Percentiles rank a stretch among this genome's conserved stretches.
phyloP scores from a whole-genome alignment of 2,888 invertebrate genomes.

The Resseliella maxima region DNA sequence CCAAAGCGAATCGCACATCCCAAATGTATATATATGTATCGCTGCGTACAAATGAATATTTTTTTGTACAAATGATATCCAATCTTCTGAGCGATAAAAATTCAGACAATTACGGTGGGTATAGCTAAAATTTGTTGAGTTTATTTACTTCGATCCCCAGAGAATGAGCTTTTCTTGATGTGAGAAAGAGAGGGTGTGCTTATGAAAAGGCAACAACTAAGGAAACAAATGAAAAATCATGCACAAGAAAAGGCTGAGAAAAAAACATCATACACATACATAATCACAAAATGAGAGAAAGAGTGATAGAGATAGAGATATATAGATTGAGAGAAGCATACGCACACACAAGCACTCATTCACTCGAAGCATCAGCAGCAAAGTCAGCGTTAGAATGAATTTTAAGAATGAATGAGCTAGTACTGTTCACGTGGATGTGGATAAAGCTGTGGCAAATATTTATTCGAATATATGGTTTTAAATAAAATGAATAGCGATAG shows the following conservation, averaged over 20 bases:
- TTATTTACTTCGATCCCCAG: conserved; percentile 4
- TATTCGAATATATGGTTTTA: conserved; percentile 23
- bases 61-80: conserved; percentile 18
- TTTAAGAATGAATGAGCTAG: background rate
- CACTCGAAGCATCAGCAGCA: background rate
- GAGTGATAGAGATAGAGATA: background rate
- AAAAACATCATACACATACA: background rate
- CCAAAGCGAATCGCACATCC: background rate
- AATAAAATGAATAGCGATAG: background rate
- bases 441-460: background rate
- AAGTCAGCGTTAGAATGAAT: background rate
- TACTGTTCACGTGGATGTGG: conserved; percentile 39
- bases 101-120: background rate
- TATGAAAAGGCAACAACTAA: conserved; percentile 25
- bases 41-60: background rate
- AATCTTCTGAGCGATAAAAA: conserved; percentile 33
- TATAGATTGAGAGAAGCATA: background rate
- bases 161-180: background rate
- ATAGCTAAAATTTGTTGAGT: background rate
- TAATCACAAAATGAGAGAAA: background rate
- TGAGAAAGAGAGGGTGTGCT: background rate
- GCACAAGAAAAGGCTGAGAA: background rate
- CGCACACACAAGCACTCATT: too few species aligned
- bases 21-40: background rate
- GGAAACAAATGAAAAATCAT: background rate